Evolutionary conservation across 2,797 vertebrate genomes (phyloP).

Genomic region (Hybognathus amarus): DNA sequence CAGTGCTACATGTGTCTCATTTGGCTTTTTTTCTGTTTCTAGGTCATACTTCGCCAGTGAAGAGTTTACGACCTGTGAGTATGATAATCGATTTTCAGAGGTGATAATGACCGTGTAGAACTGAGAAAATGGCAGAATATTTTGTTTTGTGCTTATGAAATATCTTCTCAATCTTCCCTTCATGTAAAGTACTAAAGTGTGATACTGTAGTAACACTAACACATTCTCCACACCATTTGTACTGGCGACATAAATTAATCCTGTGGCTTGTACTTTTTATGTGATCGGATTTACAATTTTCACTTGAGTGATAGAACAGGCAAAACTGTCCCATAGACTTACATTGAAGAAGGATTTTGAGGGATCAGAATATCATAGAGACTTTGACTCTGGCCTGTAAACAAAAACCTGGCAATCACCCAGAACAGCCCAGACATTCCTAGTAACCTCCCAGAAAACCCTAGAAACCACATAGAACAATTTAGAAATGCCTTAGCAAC

Average conservation of each 20-base stretch:
- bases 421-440: background rate
- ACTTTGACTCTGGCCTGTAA: background rate
- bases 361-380: background rate
- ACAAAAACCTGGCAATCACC: background rate
- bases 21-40: conserved; percentile 61
- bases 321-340: background rate
- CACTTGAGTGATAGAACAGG: background rate
- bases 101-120: conserved; percentile 18
- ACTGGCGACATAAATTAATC: background rate
- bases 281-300: background rate
- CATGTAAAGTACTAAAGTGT: background rate
- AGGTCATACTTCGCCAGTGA: conserved; percentile 96
- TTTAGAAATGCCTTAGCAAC: background rate
- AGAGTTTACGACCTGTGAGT: conserved; percentile 86
- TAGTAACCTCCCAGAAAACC: background rate
- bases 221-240: background rate
- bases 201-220: background rate
- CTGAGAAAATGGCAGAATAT: conserved; percentile 2
- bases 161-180: background rate
- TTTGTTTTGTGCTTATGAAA: background rate
- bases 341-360: background rate
- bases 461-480: background rate
- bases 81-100: conserved; percentile 36
- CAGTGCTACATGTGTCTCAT: conserved; percentile 13
- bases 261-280: background rate